Base-by-base conservation (phyloP, 2,113 vertebrate genomes). In the Machaerirhynchus nigripectus region DNA sequence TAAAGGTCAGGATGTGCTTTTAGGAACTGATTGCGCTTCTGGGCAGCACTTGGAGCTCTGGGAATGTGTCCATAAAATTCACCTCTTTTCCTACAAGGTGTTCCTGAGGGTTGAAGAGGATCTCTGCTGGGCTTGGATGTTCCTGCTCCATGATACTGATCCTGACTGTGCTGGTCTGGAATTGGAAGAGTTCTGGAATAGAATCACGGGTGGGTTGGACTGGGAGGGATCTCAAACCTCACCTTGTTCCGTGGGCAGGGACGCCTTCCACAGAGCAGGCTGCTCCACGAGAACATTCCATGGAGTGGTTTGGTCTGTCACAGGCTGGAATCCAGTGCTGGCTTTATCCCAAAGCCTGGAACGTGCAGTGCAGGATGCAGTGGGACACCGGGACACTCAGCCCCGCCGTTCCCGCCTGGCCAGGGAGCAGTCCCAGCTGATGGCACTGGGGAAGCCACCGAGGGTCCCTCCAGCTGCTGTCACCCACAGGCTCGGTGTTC, bases 231-330 rank as follows among this genome's bases (percentile, higher is more conserved):
- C 87, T 26, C 69, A 23, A 24, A 28, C 3, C 76, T 57, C 17
- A 4, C 7, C 56, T 4, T 7, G 9, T 57, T 50, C 76, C 55
- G 1, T 6, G 31, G 59, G 57, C 67, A 50, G 68, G 50, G 42
- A 64, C 49, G 15, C 13, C 20, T 71, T 42, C 42, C 50, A 2
- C 0, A 3, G 59, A 4, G 14, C 65, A 22, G 49, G 49, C 19
- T 24, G 68, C 52, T 39, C 68, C 59, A 14, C 1, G 2, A 11
- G 33, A 17, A 7, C 52, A 2, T 24, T 28, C 7, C 47, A 1
- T 2, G n/a, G 69, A 13, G 2, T 15, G 44, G 0, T 24, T 13
- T 11, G 76, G 8, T 1, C 3, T 37, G 68, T 11, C 4, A 2
- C 18, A 5, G 63, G 13, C 53, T 42, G 71, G 50, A 35, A 17